phyloP scores from a whole-genome alignment of 1,140 invertebrate species.

The Cyclina sinensis region DNA sequence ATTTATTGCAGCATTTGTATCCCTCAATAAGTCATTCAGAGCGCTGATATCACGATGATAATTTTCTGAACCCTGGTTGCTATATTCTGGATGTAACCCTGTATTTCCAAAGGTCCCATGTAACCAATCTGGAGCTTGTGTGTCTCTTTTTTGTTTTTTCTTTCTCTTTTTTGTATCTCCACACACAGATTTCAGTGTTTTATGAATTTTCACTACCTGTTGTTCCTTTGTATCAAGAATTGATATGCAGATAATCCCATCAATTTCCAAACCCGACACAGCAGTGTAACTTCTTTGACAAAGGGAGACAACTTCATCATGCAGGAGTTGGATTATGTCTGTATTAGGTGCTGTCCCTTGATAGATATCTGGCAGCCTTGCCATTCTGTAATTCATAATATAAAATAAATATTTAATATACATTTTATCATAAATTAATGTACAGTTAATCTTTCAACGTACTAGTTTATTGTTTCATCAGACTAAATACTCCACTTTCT shows the following conservation, averaged over 20 bases:
- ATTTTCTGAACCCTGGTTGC: background rate
- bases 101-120: background rate
- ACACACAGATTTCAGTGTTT: conserved; percentile 61
- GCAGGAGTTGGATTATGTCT: conserved; percentile 39
- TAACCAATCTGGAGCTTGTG: background rate
- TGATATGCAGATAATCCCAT: conserved; percentile 67
- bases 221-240: conserved; percentile 60
- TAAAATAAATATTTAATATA: too few relatives aligned
- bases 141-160: background rate
- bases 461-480: too few relatives aligned
- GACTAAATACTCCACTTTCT: too few relatives aligned
- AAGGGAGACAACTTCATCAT: conserved; percentile 63
- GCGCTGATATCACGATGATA: conserved; percentile 34
- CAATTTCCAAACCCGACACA: conserved; percentile 48
- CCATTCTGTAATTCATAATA: conserved; percentile 37
- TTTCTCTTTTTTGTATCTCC: background rate
- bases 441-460: too few relatives aligned
- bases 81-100: background rate
- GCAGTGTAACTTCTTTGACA: conserved; percentile 43
- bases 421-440: too few relatives aligned
- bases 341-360: conserved; percentile 5
- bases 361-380: background rate
- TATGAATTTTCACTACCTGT: conserved; percentile 66
- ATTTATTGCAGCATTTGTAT: conserved; percentile 39
- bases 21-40: conserved; percentile 37